These are phyloP conservation scores for Corythornis cristatus DNA, from an alignment of 2,113 vertebrate species.

Conservation along the genomic window DNA sequence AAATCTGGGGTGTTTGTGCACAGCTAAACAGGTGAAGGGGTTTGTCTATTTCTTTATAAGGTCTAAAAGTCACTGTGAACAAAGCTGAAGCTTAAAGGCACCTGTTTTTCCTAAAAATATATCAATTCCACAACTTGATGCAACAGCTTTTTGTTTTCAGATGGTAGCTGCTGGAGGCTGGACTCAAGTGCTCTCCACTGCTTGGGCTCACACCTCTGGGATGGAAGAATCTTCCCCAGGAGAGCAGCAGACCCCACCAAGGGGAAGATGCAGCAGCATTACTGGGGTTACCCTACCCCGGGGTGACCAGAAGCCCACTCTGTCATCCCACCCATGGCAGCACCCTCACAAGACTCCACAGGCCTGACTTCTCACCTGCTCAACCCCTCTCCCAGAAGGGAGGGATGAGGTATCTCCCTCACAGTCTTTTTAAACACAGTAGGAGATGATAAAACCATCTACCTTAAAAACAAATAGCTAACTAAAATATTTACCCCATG, in stretches of 20 bases:
- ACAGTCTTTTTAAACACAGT: neutral
- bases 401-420: neutral
- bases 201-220: neutral
- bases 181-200: neutral
- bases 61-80: neutral
- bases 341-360: rapidly evolving
- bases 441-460: neutral
- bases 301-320: neutral
- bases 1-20: neutral
- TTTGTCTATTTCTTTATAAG: too few species aligned
- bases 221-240: neutral
- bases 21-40: neutral
- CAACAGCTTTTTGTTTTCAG: neutral
- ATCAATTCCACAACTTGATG: neutral
- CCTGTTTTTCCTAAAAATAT: neutral
- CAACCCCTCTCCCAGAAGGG: neutral
- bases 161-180: neutral
- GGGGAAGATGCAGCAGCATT: rapidly evolving
- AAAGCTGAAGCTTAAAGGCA: neutral
- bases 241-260: rapidly evolving
- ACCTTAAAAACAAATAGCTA: neutral
- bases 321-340: rapidly evolving
- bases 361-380: neutral
- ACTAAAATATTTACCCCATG: neutral
- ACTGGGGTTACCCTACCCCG: neutral